Percentiles rank a stretch among this genome's conserved stretches.
These are phyloP conservation scores for Baronia brevicornis DNA, from an alignment of 2,888 invertebrate genomes.

Conservation along the genomic window DNA sequence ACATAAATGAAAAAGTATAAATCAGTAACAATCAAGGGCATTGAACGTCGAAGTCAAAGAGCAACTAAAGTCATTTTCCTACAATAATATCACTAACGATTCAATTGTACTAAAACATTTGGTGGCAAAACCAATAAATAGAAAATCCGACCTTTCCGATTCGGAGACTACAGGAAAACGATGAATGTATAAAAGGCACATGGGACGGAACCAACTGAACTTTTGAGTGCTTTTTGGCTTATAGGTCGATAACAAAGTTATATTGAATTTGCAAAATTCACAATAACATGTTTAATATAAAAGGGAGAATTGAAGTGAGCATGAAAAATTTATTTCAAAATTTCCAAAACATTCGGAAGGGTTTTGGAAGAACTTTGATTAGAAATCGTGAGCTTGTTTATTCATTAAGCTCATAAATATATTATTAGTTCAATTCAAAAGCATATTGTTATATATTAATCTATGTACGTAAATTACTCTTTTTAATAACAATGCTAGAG, in stretches of 20 bases:
- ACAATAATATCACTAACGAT: constrained; percentile 74
- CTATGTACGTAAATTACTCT: too few relatives aligned
- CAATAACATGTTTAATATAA: constrained; percentile 26
- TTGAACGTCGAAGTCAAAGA: constrained; percentile 69
- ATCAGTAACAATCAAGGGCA: constrained; percentile 66
- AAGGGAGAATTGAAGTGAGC: constrained; percentile 31
- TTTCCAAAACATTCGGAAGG: constrained; percentile 31
- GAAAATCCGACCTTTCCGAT: constrained; percentile 59
- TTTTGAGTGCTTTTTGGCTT: constrained; percentile 45
- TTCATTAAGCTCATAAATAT: too few relatives aligned
- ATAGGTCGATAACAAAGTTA: constrained; percentile 45
- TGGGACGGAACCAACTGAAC: constrained; percentile 40
- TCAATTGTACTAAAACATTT: constrained; percentile 69
- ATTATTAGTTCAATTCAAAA: too few relatives aligned
- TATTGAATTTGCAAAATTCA: constrained; percentile 41
- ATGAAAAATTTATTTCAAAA: constrained; percentile 46
- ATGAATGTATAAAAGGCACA: constrained; percentile 57
- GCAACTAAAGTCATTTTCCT: constrained; percentile 68
- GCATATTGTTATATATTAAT: too few relatives aligned
- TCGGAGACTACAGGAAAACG: constrained; percentile 36
- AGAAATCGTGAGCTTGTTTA: constrained; percentile 31
- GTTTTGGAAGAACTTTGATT: too few relatives aligned
- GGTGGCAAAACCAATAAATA: constrained; percentile 70
- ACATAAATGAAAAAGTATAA: constrained; percentile 56
- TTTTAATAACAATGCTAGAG: too few relatives aligned